These are phyloP conservation scores for Hybognathus amarus DNA, from an alignment of 2,797 vertebrate genomes.

Conservation along the genomic window DNA sequence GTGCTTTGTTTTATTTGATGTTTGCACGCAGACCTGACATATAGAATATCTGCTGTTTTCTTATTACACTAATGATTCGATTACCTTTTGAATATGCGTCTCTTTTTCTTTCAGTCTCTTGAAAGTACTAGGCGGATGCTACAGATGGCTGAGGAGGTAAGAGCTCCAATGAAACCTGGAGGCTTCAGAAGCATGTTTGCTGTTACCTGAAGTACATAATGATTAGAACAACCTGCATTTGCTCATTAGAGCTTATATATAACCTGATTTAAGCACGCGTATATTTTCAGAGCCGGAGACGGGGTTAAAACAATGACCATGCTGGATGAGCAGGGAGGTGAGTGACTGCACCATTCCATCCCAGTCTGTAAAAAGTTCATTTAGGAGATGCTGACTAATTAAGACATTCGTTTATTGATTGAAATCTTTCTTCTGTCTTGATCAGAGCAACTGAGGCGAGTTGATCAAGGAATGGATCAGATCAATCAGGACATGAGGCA, in stretches of 20 bases:
- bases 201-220: not conserved
- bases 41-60: not conserved
- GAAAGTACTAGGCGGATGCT: constrained; percentile 97
- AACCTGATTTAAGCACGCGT: not conserved
- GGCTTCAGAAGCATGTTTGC: not conserved
- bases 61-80: not conserved
- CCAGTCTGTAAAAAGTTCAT: not conserved
- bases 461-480: constrained; percentile 94
- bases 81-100: constrained; percentile 14
- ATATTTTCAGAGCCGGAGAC: constrained; percentile 85
- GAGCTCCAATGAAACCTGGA: constrained; percentile 43
- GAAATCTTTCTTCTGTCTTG: constrained; percentile 33
- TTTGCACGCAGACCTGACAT: constrained; percentile 24
- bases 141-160: constrained; percentile 94
- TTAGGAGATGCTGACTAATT: not conserved
- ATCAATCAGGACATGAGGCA: constrained; percentile 97
- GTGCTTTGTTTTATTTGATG: not conserved
- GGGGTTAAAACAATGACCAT: constrained; percentile 89
- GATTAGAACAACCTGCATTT: not conserved
- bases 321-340: constrained; percentile 95
- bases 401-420: constrained; percentile 1
- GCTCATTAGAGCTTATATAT: not conserved
- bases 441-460: constrained; percentile 88
- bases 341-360: constrained; percentile 59
- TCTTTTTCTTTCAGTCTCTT: constrained; percentile 82